Conservation (phyloP, 2,888 invertebrate genomes). For the Acronicta alni region DNA sequence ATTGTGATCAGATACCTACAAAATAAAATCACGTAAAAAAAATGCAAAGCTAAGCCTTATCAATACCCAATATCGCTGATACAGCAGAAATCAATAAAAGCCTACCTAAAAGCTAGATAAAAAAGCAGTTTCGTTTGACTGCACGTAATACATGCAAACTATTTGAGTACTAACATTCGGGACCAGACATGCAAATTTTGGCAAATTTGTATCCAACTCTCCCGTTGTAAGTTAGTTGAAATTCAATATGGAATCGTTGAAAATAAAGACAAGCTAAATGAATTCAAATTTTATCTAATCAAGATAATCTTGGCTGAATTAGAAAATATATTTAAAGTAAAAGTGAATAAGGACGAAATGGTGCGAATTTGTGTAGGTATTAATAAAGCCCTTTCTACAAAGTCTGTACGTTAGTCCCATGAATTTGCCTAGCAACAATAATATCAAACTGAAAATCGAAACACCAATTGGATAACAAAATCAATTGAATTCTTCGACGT, state of each 20-base stretch:
- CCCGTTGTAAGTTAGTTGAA: slow-evolving; percentile 37
- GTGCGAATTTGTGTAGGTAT: slow-evolving; percentile 88
- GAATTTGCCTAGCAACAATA: slow-evolving; percentile 37
- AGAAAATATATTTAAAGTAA: slow-evolving; percentile 48
- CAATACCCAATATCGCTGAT: slow-evolving; percentile 31
- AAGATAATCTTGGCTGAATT: slow-evolving; percentile 34
- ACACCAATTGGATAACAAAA: slow-evolving; percentile 45
- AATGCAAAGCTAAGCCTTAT: slow-evolving; percentile 20
- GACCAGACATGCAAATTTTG: slow-evolving; percentile 73
- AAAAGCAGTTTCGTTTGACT: slow-evolving; percentile 45
- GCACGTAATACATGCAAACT: slow-evolving; percentile 74
- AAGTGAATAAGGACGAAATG: slow-evolving; percentile 62
- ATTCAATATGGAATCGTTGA: slow-evolving; percentile 39
- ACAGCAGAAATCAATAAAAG: slow-evolving; percentile 62
- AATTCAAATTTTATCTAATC: slow-evolving; percentile 36
- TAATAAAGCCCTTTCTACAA: slow-evolving; percentile 76
- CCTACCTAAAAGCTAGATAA: slow-evolving; percentile 55
- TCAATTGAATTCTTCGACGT: slow-evolving; percentile 35
- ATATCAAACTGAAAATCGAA: slow-evolving; percentile 30
- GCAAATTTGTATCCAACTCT: slow-evolving; percentile 49
- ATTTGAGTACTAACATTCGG: slow-evolving; percentile 71
- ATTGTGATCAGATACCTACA: slow-evolving; percentile 6
- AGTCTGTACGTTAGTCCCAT: slow-evolving; percentile 37
- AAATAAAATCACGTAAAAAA: slow-evolving; percentile 13
- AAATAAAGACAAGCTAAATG: slow-evolving; percentile 42